A percentile compares a stretch with the other conserved stretches of the same genome.
These are phyloP conservation scores for Drymonia ruficornis DNA, from an alignment of 2,888 invertebrate species.

Conservation along the genomic window DNA sequence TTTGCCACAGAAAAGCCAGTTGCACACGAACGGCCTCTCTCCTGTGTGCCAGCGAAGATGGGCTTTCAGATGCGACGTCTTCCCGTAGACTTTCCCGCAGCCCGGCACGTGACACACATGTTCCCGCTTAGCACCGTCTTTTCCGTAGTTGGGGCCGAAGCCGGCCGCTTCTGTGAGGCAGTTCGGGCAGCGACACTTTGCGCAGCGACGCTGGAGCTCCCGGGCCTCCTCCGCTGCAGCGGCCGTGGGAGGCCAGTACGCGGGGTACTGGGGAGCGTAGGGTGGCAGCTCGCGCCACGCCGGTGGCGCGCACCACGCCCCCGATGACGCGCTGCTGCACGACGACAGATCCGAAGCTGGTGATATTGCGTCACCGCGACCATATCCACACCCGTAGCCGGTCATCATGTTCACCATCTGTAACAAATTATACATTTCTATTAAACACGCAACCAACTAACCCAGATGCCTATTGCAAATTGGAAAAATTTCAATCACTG, in stretches of 20 bases:
- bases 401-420: constrained; percentile 81
- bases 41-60: constrained; percentile 97
- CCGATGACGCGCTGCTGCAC: constrained; percentile 75
- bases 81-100: constrained; percentile 95
- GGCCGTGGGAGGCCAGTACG: constrained; percentile 78
- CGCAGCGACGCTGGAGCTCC: constrained; percentile 88
- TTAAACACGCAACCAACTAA: constrained; percentile 6
- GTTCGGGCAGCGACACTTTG: constrained; percentile 92
- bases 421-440: constrained; percentile 40
- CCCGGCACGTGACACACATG: constrained; percentile 95
- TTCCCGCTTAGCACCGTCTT: constrained; percentile 90
- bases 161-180: constrained; percentile 92
- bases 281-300: constrained; percentile 75
- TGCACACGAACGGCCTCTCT: constrained; percentile 95
- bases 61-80: constrained; percentile 97
- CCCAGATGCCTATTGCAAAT: constrained; percentile 10
- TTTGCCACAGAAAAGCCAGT: constrained; percentile 95
- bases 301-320: constrained; percentile 65
- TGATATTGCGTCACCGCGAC: constrained; percentile 81
- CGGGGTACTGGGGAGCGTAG: constrained; percentile 77
- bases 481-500: constrained; percentile 9
- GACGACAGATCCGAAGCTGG: constrained; percentile 75
- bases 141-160: constrained; percentile 89
- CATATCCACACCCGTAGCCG: constrained; percentile 72
- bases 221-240: constrained; percentile 73